Percentiles rank a stretch among this genome's conserved stretches.
Evolutionary conservation across 2,797 vertebrate species (phyloP).

Genomic region (Sebastes kiyomatsui): DNA sequence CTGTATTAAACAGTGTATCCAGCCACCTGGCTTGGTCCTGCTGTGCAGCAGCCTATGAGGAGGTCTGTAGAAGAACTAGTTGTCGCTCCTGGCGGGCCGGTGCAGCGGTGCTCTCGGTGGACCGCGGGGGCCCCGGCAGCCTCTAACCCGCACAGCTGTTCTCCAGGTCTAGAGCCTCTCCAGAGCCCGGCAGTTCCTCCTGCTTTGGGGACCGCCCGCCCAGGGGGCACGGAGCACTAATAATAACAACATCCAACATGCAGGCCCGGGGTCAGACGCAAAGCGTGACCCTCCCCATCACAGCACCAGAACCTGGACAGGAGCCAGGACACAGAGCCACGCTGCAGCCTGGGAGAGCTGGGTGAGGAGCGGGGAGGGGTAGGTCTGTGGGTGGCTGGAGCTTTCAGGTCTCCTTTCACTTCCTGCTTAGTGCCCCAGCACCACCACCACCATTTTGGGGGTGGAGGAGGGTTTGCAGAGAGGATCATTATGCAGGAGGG

Average conservation of each 20-base stretch:
- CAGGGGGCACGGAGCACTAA: constrained; percentile 85
- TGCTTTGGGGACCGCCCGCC: constrained; percentile 83
- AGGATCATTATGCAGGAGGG: constrained; percentile 12
- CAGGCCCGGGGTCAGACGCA: constrained; percentile 87
- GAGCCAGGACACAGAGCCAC: constrained; percentile 82
- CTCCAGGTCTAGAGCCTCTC: constrained; percentile 80
- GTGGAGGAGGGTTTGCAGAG: constrained; percentile 32
- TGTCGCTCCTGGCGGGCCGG: constrained; percentile 57
- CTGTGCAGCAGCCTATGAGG: constrained; percentile 9
- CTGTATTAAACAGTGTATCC: constrained; percentile 3
- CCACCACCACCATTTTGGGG: constrained; percentile 30
- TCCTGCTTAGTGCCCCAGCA: constrained; percentile 62
- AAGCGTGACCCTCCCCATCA: constrained; percentile 83
- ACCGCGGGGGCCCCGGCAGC: constrained; percentile 57
- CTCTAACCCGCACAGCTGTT: constrained; percentile 84
- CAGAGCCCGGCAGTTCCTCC: constrained; percentile 77
- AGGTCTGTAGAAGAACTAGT: constrained; percentile 15
- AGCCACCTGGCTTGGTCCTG: constrained; percentile 5
- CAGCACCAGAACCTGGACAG: constrained; percentile 86
- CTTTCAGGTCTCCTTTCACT: constrained; percentile 71
- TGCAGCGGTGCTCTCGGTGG: constrained; percentile 64
- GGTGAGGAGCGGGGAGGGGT: constrained; percentile 32
- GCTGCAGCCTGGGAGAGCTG: constrained; percentile 60
- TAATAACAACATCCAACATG: constrained; percentile 96
- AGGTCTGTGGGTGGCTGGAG: constrained; percentile 66